Evolutionary conservation across 2,797 vertebrate species (phyloP).

Genomic region (Decapterus maruadsi): DNA sequence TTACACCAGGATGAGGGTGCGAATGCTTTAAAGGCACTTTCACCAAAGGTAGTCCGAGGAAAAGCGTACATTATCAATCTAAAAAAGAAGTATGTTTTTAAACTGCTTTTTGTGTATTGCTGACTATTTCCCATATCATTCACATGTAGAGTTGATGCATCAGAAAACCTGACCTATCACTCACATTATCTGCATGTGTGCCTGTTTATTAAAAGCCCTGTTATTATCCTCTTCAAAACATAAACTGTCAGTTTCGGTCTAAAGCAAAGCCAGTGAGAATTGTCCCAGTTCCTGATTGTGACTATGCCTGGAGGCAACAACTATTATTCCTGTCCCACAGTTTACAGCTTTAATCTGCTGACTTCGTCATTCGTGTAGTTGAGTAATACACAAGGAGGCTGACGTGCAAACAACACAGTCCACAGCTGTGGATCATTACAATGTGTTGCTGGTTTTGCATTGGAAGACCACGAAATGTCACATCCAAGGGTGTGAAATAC

Average conservation of each 20-base stretch:
- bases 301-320: conserved; percentile 75
- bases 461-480: neutral
- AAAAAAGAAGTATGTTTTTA: neutral
- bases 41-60: no score
- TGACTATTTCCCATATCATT: neutral
- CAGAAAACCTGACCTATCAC: conserved; percentile 34
- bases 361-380: conserved; percentile 4
- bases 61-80: no score
- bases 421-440: conserved; percentile 14
- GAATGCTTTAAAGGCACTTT: no score
- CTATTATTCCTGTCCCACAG: conserved; percentile 66
- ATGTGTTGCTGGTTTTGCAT: conserved; percentile 2
- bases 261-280: conserved; percentile 51
- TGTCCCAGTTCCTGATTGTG: conserved; percentile 49
- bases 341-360: conserved; percentile 46
- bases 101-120: neutral
- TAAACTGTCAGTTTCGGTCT: conserved; percentile 81
- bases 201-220: neutral
- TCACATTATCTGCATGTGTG: neutral
- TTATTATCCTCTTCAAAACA: conserved; percentile 58
- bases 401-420: conserved; percentile 29
- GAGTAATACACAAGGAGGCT: conserved; percentile 19
- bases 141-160: neutral
- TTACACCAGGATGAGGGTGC: no score
- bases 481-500: neutral